phyloP scores from a whole-genome alignment of 1,140 invertebrate species.

The Cotesia glomerata region DNA sequence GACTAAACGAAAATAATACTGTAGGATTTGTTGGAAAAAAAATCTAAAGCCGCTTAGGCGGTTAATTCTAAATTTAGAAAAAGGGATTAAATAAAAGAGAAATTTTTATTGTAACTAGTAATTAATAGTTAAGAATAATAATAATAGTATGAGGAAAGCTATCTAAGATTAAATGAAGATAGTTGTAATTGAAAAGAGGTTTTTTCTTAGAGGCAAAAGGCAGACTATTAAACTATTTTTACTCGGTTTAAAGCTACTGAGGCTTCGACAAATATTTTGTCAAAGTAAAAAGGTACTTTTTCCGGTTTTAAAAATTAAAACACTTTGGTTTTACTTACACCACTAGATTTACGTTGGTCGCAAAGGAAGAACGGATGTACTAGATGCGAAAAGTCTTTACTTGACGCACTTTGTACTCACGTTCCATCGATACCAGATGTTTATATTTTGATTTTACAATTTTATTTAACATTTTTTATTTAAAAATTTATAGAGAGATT shows the following conservation, averaged over 20 bases:
- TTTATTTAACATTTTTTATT: conserved; percentile 35
- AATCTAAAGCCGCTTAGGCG: background rate
- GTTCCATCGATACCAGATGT: conserved; percentile 31
- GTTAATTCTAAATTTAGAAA: conserved; percentile 15
- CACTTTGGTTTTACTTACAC: conserved; percentile 51
- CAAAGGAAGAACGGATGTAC: conserved; percentile 36
- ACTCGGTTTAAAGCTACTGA: conserved; percentile 22
- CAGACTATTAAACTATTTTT: conserved; percentile 43
- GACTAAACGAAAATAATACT: background rate
- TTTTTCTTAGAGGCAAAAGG: conserved; percentile 57
- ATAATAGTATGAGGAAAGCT: background rate
- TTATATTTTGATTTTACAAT: conserved; percentile 41
- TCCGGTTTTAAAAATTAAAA: background rate
- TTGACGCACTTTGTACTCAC: conserved; percentile 23
- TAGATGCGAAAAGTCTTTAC: conserved; percentile 37
- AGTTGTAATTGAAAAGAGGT: background rate
- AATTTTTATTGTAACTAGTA: no score
- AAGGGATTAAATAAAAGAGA: background rate
- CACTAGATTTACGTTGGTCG: conserved; percentile 46
- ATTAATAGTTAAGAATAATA: conserved; percentile 11
- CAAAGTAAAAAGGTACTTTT: background rate
- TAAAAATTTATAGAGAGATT: no score
- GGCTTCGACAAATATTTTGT: conserved; percentile 16
- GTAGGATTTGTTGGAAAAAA: background rate
- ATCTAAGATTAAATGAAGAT: background rate